phyloP scores from a whole-genome alignment of 1,140 invertebrate genomes.

The Musca vetustissima region DNA sequence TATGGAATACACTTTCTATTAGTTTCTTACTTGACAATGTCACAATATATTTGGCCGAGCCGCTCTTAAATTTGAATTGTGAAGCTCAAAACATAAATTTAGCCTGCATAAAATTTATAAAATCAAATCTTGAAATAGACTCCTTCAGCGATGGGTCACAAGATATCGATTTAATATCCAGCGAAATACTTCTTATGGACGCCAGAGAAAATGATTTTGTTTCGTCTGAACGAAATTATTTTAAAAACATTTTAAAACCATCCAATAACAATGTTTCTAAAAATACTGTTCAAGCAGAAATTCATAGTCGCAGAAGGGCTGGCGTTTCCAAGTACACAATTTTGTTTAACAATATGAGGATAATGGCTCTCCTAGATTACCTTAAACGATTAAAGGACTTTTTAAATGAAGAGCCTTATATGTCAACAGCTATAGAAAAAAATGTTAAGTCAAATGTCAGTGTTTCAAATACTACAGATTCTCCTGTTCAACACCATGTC shows the following conservation, averaged over 20 bases:
- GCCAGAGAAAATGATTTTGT: conserved; percentile 53
- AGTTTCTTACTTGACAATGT: conserved; percentile 88
- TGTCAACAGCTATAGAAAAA: background rate
- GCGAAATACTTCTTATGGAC: conserved; percentile 87
- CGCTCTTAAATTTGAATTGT: background rate
- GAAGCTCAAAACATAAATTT: conserved; percentile 56
- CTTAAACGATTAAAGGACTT: conserved; percentile 85
- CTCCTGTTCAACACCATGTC: conserved; percentile 58
- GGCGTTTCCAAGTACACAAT: conserved; percentile 84
- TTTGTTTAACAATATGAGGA: conserved; percentile 91
- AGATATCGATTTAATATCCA: conserved; percentile 90
- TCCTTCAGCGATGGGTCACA: conserved; percentile 84
- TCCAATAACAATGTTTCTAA: conserved; percentile 58
- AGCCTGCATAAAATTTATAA: conserved; percentile 89
- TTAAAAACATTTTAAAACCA: conserved; percentile 86
- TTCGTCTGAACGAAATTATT: conserved; percentile 70
- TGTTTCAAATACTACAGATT: background rate
- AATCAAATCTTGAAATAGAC: conserved; percentile 82
- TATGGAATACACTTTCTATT: conserved; percentile 77
- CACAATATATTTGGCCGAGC: conserved; percentile 50
- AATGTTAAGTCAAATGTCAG: background rate
- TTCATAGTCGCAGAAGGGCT: conserved; percentile 74
- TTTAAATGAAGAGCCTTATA: conserved; percentile 58
- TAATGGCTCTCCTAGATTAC: conserved; percentile 94
- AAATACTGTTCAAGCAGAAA: conserved; percentile 78